Evolutionary conservation across 2,797 vertebrate genomes (phyloP).

Genomic region (Bovichtus diacanthus): DNA sequence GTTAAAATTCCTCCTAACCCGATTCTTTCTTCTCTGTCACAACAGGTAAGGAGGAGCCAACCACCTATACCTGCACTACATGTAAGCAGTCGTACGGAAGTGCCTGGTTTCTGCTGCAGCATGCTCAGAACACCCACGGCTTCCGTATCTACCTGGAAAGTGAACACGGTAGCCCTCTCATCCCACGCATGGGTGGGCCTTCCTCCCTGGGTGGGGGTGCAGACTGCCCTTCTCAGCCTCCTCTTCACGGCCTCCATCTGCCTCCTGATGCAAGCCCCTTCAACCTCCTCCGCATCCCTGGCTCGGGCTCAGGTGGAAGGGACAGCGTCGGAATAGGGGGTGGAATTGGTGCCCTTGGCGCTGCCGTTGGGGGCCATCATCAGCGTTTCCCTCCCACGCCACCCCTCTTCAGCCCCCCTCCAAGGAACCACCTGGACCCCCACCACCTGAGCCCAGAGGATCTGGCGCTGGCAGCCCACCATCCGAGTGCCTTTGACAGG

Average conservation of each 20-base stretch:
- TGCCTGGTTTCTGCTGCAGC: slow-evolving; percentile 99
- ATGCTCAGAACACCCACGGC: slow-evolving; percentile 98
- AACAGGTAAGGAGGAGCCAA: slow-evolving; percentile 99
- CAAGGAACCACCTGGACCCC: slow-evolving; percentile 97
- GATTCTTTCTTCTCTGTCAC: slow-evolving; percentile 75
- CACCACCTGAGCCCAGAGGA: slow-evolving; percentile 99
- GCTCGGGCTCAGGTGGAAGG: slow-evolving; percentile 95
- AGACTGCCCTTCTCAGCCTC: slow-evolving; percentile 96
- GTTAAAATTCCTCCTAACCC: slow-evolving; percentile 8
- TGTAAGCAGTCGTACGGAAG: slow-evolving; percentile 99
- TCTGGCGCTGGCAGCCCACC: slow-evolving; percentile 98
- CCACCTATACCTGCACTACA: slow-evolving; percentile 99
- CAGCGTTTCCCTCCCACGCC: slow-evolving; percentile 97
- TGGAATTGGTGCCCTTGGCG: slow-evolving; percentile 76
- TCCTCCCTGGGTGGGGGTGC: slow-evolving; percentile 91
- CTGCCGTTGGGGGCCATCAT: slow-evolving; percentile 89
- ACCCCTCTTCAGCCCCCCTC: slow-evolving; percentile 98
- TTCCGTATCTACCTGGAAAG: slow-evolving; percentile 99
- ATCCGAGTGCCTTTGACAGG: slow-evolving; percentile 99
- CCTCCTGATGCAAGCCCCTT: slow-evolving; percentile 99
- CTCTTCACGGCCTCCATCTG: slow-evolving; percentile 98
- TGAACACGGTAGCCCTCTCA: slow-evolving; percentile 98
- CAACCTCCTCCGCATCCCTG: slow-evolving; percentile 97
- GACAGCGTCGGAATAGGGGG: slow-evolving; percentile 89
- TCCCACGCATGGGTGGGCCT: slow-evolving; percentile 96